Base-by-base conservation (phyloP, 2,888 invertebrate species). In the Oscheius myriophilus region DNA sequence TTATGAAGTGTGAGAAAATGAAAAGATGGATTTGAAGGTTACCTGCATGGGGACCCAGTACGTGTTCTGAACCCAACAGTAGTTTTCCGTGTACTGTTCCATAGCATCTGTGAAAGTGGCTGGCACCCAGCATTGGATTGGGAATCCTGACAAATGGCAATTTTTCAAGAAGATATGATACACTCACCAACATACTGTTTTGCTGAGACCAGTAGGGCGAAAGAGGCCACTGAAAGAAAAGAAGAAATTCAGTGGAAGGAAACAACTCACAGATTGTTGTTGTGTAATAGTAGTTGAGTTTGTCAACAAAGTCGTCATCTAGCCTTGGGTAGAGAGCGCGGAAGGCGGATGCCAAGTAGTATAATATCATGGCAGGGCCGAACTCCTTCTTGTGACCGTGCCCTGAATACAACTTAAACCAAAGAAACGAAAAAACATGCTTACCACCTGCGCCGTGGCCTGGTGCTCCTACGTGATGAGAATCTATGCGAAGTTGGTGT, bases 61-160 rank as follows among this genome's bases (percentile, higher is more conserved):
- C n/a, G 86, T 86, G 72, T 87, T 87, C 71, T 87, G 78, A 9
- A 86, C 84, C 84, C 84, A 86, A 64, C 85, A 84, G 69, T 85
- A 86, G 71, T 86, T 86, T 72, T 87, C 86, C 33, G 86, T 86
- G 72, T 87, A 87, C 73, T 86, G 86, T 69, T 86, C 86, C 86
- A 86, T 86, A 18, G 86, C 86, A 68, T 86, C 86, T 7, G 86
- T 86, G 74, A 86, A 86, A 9, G 86, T 86, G 26, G 86, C 86
- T 23, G 86, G 86, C 39, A 86, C 86, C 86, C 86, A 86, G 68
- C 86, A 86, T 70, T 86, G 85, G 46, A 86, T 86, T 2, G 85
- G 85, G 68, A 81, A 84, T 12, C 83, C 75, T 75, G 59, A 66
- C 61, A n/a, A 54, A 59, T 14, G 3, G 6, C 6, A 9, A 49